Evolutionary conservation across 2,113 vertebrate genomes (phyloP), one percentile per base, ranked within the genome.

Genomic region (Microcebus lehilahytsara): DNA sequence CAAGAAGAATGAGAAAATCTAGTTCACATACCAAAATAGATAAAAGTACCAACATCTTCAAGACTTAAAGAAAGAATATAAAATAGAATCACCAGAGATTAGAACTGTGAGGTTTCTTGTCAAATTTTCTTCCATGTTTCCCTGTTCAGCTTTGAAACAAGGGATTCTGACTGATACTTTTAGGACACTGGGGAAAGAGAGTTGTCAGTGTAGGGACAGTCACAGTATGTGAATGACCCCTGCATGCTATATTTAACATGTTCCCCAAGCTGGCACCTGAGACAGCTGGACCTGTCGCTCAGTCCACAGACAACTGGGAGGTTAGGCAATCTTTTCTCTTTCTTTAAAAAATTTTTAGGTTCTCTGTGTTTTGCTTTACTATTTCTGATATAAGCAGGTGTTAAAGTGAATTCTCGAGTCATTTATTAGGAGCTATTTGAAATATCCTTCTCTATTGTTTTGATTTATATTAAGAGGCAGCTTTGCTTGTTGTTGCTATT

Each of bases 221-320:
- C 92, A 95, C 49, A 40, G 62, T 19, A 51, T 34, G 60, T 62
- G 64, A 92, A 49, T 89, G 83, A 74, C 42, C 79, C 72, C 53
- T 4, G 2, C 53, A 34, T 88, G 80, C 97, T 98, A 97, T 96
- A 97, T 97, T 95, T 98, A 98, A 91, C 83, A 60, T 14, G 23
- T 13, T 95, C 75, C 75, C 66, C 37, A 81, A 20, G 79, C 79
- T 4, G 0, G 69, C 42, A 72, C 42, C 81, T 2, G 2, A 5
- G 69, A 95, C 98, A 98, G 93, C 95, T 98, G 98, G 78, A 34
- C 91, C 90, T 97, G 96, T 97, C 97, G 0, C 89, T 98, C 96
- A 98, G 79, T 30, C 34, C 53, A 69, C 88, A 95, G 83, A 95
- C 96, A 95, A 88, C 75, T 79, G 84, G 69, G 56, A 51, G 1